A percentile compares a stretch with the other conserved stretches of the same genome.
phyloP scores from a whole-genome alignment of 1,140 invertebrate genomes.

The Pseudomyrmex gracilis region DNA sequence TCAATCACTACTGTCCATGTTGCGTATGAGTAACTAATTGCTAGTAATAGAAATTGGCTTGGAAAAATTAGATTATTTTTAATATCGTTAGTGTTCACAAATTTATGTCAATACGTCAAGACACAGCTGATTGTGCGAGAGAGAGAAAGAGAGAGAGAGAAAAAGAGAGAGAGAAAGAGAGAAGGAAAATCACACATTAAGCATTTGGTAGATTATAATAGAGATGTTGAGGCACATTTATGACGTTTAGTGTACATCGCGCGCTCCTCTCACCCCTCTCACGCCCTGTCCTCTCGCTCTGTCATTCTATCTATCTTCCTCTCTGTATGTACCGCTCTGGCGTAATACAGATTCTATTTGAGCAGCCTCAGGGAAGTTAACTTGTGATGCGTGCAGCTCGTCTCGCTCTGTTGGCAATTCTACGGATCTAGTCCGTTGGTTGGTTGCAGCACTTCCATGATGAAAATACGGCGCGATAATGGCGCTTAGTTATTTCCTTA shows the following conservation, averaged over 20 bases:
- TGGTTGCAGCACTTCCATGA: constrained; percentile 58
- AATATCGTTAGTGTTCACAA: no score
- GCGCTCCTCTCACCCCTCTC: constrained; percentile 24
- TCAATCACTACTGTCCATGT: no score
- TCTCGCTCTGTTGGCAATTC: constrained; percentile 74
- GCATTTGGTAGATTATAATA: background rate
- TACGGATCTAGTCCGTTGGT: constrained; percentile 66
- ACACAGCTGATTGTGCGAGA: no score
- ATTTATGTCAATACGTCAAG: no score
- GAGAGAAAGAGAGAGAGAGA: no score
- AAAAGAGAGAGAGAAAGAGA: no score
- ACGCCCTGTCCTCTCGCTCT: constrained; percentile 21
- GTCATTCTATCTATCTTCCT: constrained; percentile 64
- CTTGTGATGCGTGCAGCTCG: constrained; percentile 82
- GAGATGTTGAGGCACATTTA: constrained; percentile 28
- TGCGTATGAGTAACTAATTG: no score
- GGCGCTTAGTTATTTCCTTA: constrained; percentile 51
- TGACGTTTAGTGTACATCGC: constrained; percentile 42
- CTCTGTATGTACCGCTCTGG: constrained; percentile 78
- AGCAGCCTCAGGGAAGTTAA: constrained; percentile 85
- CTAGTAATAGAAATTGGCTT: no score
- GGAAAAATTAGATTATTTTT: no score
- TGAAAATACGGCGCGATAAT: constrained; percentile 65
- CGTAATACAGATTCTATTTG: constrained; percentile 85
- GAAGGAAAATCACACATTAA: background rate